Conservation (phyloP, 2,888 invertebrate species). For the Creontiades dilutus region DNA sequence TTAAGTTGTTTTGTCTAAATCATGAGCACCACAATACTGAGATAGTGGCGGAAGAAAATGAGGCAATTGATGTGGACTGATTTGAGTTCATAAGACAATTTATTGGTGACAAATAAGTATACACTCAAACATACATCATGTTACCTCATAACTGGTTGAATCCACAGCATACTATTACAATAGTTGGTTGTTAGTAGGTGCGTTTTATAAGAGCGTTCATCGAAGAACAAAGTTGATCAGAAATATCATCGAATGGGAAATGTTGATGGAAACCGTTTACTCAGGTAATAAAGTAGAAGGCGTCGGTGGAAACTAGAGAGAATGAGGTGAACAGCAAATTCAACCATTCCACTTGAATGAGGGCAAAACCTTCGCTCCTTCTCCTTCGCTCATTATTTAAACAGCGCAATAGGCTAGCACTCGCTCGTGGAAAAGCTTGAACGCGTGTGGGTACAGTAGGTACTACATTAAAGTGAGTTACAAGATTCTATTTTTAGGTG, state of each 20-base stretch:
- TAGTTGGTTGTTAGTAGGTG: no score
- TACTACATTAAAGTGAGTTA: background rate
- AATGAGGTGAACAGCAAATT: background rate
- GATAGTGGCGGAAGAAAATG: no score
- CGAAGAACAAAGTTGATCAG: no score
- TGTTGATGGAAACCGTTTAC: background rate
- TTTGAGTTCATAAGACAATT: no score
- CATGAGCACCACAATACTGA: no score
- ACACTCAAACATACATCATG: no score
- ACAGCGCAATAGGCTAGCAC: conserved; percentile 1
- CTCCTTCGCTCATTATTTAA: background rate
- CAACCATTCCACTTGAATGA: background rate
- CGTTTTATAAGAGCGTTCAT: no score
- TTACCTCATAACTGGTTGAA: no score
- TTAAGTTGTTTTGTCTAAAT: no score
- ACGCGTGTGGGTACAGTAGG: background rate
- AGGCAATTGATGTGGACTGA: no score
- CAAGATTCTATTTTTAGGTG: background rate
- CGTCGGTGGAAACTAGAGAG: background rate
- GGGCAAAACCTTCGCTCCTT: background rate
- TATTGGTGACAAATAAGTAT: no score
- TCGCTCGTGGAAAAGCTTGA: background rate
- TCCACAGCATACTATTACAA: no score
- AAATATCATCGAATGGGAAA: background rate
- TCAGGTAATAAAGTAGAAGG: background rate